These are phyloP conservation scores for Hemicordylus capensis DNA, from an alignment of 2,113 vertebrate species.

Conservation along the genomic window DNA sequence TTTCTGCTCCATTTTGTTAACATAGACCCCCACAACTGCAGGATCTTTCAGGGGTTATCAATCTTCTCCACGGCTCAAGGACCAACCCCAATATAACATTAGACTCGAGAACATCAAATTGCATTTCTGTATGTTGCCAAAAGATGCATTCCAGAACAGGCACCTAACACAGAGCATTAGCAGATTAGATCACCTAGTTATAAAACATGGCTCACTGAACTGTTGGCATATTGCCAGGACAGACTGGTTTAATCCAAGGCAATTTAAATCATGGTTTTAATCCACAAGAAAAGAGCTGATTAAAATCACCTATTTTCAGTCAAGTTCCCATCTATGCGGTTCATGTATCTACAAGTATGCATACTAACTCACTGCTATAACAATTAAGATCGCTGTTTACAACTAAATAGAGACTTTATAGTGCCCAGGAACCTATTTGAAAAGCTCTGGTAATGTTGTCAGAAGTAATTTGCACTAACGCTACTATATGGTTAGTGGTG, in stretches of 20 bases:
- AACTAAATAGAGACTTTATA: not conserved
- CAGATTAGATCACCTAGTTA: not conserved
- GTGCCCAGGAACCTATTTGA: too few relatives aligned
- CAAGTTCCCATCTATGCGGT: not conserved
- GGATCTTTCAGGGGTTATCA: not conserved
- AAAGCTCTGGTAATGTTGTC: too few relatives aligned
- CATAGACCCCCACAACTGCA: not conserved
- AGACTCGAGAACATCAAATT: not conserved
- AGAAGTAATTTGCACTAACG: too few relatives aligned
- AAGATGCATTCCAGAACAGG: too few relatives aligned
- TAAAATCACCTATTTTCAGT: not conserved
- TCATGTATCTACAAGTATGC: not conserved
- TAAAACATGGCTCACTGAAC: not conserved
- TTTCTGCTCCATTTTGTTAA: not conserved
- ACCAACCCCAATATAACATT: too few relatives aligned
- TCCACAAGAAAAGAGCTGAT: not conserved
- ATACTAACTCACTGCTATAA: not conserved
- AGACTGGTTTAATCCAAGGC: not conserved
- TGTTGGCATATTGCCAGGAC: not conserved
- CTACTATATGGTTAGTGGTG: not conserved
- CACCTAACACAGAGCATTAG: not conserved
- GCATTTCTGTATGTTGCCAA: not conserved
- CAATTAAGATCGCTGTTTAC: not conserved
- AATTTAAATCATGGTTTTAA: not conserved
- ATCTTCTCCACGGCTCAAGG: not conserved